Evolutionary conservation across 2,888 invertebrate genomes (phyloP), one percentile per base, ranked within the genome.

Genomic region (Sphaerolaimus hirsutus): DNA sequence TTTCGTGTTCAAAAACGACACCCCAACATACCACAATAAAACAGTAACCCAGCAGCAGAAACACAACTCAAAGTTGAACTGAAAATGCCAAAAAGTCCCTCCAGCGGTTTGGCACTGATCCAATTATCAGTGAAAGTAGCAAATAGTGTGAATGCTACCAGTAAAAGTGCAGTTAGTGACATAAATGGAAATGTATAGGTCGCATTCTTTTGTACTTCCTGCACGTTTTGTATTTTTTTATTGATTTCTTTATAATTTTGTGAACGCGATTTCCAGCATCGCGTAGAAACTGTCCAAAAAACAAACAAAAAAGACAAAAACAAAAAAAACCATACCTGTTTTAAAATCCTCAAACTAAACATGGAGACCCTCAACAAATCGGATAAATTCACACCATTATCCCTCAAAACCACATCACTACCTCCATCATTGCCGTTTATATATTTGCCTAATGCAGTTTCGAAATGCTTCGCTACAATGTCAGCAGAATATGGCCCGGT

Each of bases 171-270:
- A 4, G 61, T 61, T 1, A 61, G 46, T 0, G 59, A 55, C 27
- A 61, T 58, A 48, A 56, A 61, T 1, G 60, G 59, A 37, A 61
- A 49, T 5, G 60, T 61, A 50, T 60, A 59, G 4, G 56, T 58
- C 14, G 61, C 58, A 49, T 61, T 61, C 50, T 61, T 61, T 44
- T 54, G 53, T 57, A 61, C 58, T 48, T 61, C 61, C 26, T 57
- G 53, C 51, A 21, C 21, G n/a, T 19, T 24, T 17, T 14, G 22
- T 1, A 41, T 41, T n/a, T 24, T n/a, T n/a, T n/a, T n/a, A n/a
- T n/a, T n/a, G n/a, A n/a, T n/a, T n/a, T n/a, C n/a, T n/a, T n/a
- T n/a, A n/a, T n/a, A n/a, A n/a, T n/a, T n/a, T n/a, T n/a, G n/a
- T n/a, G n/a, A n/a, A n/a, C n/a, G n/a, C n/a, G n/a, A n/a, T n/a